These are phyloP conservation scores for Gallinago media DNA, from an alignment of 2,113 vertebrate genomes.

Conservation along the genomic window DNA sequence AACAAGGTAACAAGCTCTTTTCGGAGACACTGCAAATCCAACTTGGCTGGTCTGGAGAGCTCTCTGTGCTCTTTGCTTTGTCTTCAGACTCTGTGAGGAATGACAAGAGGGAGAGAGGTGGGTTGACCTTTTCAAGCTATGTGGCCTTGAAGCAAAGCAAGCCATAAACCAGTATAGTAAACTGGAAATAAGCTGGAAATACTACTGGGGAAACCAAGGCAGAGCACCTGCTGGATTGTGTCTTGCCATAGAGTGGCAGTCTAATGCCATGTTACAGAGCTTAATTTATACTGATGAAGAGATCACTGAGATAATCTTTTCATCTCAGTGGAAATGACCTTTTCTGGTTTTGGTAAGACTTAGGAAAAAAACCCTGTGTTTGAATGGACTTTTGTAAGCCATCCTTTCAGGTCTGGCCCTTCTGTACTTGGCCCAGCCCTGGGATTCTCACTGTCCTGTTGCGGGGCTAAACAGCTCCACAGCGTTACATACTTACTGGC, in stretches of 20 bases:
- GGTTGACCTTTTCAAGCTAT: neutral
- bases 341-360: neutral
- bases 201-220: neutral
- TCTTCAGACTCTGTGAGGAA: neutral
- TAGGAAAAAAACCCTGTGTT: neutral
- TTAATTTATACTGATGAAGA: neutral
- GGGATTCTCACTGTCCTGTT: neutral
- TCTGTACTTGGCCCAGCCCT: neutral
- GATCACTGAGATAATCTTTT: neutral
- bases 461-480: neutral
- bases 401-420: neutral
- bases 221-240: neutral
- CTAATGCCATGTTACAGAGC: neutral
- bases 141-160: neutral
- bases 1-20: neutral
- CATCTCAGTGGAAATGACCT: neutral
- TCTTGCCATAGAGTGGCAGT: neutral
- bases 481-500: fast-evolving
- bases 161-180: neutral
- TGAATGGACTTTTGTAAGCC: neutral
- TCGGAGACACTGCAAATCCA: neutral
- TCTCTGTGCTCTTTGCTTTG: neutral
- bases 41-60: neutral
- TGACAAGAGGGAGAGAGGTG: neutral
- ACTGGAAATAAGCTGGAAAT: neutral